phyloP scores from a whole-genome alignment of 1,140 invertebrate species.

The Marisa cornuarietis region DNA sequence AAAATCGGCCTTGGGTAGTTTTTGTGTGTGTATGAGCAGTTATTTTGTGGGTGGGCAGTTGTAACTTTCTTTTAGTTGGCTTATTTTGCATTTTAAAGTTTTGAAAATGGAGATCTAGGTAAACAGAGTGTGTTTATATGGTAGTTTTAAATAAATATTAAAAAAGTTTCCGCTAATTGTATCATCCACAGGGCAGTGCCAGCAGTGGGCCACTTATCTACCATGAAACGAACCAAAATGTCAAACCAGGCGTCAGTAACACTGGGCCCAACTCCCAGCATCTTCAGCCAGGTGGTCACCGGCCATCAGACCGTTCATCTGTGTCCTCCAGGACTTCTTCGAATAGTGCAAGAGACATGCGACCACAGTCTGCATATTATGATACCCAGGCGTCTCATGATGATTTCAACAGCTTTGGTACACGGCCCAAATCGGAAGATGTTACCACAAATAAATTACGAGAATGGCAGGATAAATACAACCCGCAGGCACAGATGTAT shows the following conservation, averaged over 20 bases:
- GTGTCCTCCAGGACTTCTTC: constrained; percentile 42
- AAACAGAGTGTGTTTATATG: too few relatives aligned
- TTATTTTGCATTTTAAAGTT: too few relatives aligned
- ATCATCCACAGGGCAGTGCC: neutral
- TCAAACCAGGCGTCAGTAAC: neutral
- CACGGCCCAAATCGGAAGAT: constrained; percentile 56
- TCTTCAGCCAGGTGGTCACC: constrained; percentile 22
- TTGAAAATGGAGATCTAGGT: too few relatives aligned
- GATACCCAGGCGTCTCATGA: constrained; percentile 31
- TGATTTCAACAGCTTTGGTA: constrained; percentile 21
- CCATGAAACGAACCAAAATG: constrained; percentile 24
- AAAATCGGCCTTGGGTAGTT: constrained; percentile 47
- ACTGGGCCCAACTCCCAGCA: constrained; percentile 1
- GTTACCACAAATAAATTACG: constrained; percentile 46
- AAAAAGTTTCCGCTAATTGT: too few relatives aligned
- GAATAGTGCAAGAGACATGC: constrained; percentile 43
- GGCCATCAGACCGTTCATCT: constrained; percentile 37
- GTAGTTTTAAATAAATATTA: too few relatives aligned
- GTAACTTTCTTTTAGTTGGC: too few relatives aligned
- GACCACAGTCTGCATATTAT: constrained; percentile 56
- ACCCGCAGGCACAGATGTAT: constrained; percentile 34
- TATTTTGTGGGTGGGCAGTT: too few relatives aligned
- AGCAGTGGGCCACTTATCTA: constrained; percentile 13
- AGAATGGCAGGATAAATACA: constrained; percentile 52
- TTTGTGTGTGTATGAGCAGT: constrained; percentile 14